Evolutionary conservation across 2,797 vertebrate species (phyloP), one percentile per base, ranked within the genome.

Genomic region (Rhinichthys osculus): DNA sequence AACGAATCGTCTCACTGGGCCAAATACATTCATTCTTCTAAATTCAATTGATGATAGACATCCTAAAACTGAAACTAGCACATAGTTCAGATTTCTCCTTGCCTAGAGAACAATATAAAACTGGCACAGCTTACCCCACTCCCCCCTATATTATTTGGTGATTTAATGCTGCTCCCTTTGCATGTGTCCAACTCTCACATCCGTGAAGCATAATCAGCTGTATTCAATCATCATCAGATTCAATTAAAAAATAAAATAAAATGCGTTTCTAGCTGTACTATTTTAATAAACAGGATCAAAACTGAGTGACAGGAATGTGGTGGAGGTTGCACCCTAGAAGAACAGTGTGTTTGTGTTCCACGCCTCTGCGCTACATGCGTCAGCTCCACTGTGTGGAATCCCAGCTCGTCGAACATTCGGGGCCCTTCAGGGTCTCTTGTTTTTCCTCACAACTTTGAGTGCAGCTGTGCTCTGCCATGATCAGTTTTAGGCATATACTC

Each of bases 391-490:
- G 90, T 83, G 83, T 90, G 85, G 87, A 85, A 91, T 88, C 89
- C 90, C 89, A 87, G 89, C 90, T 91, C 89, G 88, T 90, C 87
- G 88, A 89, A 92, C 92, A 89, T 92, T 93, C 92, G 87, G 89
- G 91, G 79, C 89, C 90, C 90, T 79, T 62, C 87, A 84, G 92
- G 90, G 83, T 91, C 89, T 86, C 88, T 86, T 86, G 86, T 89
- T 87, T 92, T 92, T 91, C 88, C 90, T 93, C 89, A 93, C 91
- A 92, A 93, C 91, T 91, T 91, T 89, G 79, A 85, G 89, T 87
- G 88, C 88, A 89, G 79, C 89, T 87, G 88, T 92, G 89, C 87
- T 92, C 87, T 89, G 89, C 82, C 88, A 90, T 87, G 84, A 91
- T 90, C 88, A 89, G 71, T 17, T 66, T 76, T 71, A 23, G 85